These are phyloP conservation scores for Ptychobarbus kaznakovi DNA, from an alignment of 2,797 vertebrate genomes.

Conservation along the genomic window DNA sequence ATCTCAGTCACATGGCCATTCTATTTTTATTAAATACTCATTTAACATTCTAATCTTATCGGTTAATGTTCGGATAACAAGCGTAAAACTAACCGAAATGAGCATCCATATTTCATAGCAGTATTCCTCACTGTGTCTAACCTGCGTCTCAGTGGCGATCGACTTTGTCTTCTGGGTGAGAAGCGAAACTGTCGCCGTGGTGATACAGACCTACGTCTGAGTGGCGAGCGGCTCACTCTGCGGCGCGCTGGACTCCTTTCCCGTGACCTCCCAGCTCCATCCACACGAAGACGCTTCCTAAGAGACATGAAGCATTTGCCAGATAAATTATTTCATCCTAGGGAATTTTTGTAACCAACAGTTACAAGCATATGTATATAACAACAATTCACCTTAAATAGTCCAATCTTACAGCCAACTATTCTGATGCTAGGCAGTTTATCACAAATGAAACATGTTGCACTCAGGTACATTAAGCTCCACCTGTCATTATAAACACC, in stretches of 20 bases:
- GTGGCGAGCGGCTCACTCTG: conserved; percentile 89
- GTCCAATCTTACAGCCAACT: background rate
- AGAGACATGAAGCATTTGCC: background rate
- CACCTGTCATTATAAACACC: background rate
- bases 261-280: conserved; percentile 83
- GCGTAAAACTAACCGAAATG: background rate
- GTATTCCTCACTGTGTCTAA: conserved; percentile 54
- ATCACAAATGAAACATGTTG: background rate
- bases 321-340: background rate
- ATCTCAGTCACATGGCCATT: too few relatives aligned
- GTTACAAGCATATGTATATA: background rate
- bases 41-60: too few relatives aligned
- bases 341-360: background rate
- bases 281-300: conserved; percentile 87
- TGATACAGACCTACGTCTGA: conserved; percentile 88
- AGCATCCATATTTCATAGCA: background rate
- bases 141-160: conserved; percentile 85
- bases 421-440: background rate
- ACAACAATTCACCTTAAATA: background rate
- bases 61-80: background rate
- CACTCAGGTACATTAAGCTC: background rate
- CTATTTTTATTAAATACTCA: too few relatives aligned
- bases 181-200: conserved; percentile 72
- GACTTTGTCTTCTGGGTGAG: conserved; percentile 88
- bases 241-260: conserved; percentile 86